A percentile compares a stretch with the other conserved stretches of the same genome.
Evolutionary conservation across 2,797 vertebrate species (phyloP).

Genomic region (Argentina silus): DNA sequence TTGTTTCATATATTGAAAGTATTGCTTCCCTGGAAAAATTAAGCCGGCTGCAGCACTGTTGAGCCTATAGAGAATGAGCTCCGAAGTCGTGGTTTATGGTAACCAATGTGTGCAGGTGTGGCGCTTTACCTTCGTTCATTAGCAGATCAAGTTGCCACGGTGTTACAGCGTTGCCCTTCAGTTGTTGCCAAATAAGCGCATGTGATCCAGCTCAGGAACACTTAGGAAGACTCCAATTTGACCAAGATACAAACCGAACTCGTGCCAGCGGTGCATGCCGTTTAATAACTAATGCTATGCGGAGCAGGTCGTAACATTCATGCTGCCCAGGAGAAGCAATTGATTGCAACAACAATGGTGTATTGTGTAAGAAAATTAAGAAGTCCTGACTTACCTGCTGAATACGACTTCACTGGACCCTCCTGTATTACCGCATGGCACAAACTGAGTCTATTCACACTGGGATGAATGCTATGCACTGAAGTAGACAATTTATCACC

Average conservation of each 20-base stretch:
- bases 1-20: no score
- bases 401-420: slow-evolving; percentile 32
- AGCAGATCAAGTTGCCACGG: background rate
- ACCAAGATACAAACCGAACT: no score
- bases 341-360: no score
- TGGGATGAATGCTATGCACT: background rate
- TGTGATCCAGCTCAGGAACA: no score
- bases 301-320: no score
- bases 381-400: slow-evolving; percentile 54
- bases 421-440: slow-evolving; percentile 51
- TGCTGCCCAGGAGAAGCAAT: no score
- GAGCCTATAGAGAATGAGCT: no score
- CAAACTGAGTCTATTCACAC: background rate
- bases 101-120: slow-evolving; percentile 11
- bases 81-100: background rate
- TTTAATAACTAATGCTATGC: no score
- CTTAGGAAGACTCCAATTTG: background rate
- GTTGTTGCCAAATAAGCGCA: no score
- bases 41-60: no score
- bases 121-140: background rate
- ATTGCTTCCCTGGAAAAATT: no score
- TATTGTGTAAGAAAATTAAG: background rate
- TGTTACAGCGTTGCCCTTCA: background rate
- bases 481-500: background rate
- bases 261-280: no score